Evolutionary conservation across 2,888 invertebrate species (phyloP).

Genomic region (Ligdia adustata): DNA sequence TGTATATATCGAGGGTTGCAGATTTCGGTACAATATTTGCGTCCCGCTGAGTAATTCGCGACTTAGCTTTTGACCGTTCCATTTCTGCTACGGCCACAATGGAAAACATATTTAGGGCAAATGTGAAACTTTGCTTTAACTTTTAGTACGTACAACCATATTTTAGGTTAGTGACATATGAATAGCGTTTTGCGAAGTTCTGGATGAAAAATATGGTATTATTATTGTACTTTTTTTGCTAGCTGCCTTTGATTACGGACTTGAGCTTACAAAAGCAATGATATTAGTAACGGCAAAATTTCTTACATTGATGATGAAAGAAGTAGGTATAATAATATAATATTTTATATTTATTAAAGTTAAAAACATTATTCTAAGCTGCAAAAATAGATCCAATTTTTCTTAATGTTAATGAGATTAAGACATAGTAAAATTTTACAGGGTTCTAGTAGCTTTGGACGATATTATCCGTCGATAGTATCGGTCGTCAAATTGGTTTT

Average conservation of each 20-base stretch:
- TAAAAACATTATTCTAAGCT: too few species aligned
- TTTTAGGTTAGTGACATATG: constrained; percentile 47
- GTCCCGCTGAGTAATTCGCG: constrained; percentile 67
- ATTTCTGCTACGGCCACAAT: constrained; percentile 63
- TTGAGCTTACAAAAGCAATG: not conserved
- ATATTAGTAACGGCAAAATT: not conserved
- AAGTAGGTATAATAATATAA: too few species aligned
- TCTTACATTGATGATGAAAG: too few species aligned
- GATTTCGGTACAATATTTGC: constrained; percentile 49
- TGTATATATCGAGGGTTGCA: constrained; percentile 7
- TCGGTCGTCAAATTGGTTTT: too few species aligned
- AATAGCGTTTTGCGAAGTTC: constrained; percentile 4
- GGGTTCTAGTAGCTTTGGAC: too few species aligned
- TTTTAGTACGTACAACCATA: constrained; percentile 17
- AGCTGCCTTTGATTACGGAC: not conserved
- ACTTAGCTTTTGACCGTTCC: constrained; percentile 61
- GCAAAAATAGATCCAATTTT: too few species aligned
- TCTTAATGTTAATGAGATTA: too few species aligned
- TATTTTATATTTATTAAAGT: too few species aligned
- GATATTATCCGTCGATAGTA: too few species aligned
- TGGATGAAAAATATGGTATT: not conserved
- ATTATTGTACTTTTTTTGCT: constrained; percentile 2
- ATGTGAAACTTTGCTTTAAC: constrained; percentile 58
- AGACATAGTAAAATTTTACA: too few species aligned
- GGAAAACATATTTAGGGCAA: constrained; percentile 63